phyloP scores from a whole-genome alignment of 2,113 vertebrate species.

The Tupaia chinensis region DNA sequence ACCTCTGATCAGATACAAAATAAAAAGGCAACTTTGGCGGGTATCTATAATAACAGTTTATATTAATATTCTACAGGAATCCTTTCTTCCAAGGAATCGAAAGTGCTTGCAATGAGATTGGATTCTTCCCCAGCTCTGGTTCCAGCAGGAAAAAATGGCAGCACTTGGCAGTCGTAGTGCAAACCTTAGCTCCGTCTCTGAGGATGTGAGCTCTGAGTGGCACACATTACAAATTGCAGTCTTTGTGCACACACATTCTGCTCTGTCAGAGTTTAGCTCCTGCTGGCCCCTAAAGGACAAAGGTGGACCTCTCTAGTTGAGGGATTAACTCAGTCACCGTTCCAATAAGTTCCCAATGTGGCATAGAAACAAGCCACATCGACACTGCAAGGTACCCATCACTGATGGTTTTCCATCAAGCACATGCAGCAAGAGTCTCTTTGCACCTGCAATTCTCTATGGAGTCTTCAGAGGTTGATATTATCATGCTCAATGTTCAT shows the following conservation, averaged over 20 bases:
- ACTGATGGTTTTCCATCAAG: background rate
- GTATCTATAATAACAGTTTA: constrained; percentile 71
- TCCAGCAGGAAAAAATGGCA: constrained; percentile 65
- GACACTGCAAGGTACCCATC: rapidly evolving
- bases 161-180: background rate
- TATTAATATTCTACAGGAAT: constrained; percentile 74
- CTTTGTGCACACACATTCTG: background rate
- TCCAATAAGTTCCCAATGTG: background rate
- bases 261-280: background rate
- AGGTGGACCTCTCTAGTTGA: background rate
- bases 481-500: rapidly evolving
- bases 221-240: background rate
- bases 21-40: constrained; percentile 68
- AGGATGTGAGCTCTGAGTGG: background rate
- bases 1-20: constrained; percentile 67
- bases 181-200: constrained; percentile 25
- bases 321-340: background rate
- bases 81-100: constrained; percentile 72
- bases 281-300: background rate
- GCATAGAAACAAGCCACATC: background rate
- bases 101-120: constrained; percentile 52
- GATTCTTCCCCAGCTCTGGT: constrained; percentile 51
- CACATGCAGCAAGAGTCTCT: rapidly evolving
- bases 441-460: rapidly evolving
- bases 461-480: too few relatives aligned